Evolutionary conservation across 2,888 invertebrate genomes (phyloP), one percentile per base, ranked within the genome.

Genomic region (Drosophila leonis): DNA sequence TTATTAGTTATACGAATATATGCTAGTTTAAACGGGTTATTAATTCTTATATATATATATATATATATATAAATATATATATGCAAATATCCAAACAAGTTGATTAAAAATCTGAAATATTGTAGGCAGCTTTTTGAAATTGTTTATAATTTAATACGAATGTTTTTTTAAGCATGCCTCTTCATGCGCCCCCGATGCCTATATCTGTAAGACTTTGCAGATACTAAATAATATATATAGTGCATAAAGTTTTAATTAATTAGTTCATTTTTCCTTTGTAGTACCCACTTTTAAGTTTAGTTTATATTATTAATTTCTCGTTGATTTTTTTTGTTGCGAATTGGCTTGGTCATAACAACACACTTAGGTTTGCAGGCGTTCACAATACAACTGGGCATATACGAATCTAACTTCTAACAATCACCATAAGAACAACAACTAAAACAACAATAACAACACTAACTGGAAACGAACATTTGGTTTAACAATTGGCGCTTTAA

Each of bases 311-410:
- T 49, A 24, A 44, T 61, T 69, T 61, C 15, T 39, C 29, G 33
- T 76, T 75, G 67, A 31, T 33, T 57, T 74, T 74, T 74, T 80
- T 33, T 57, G 65, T 81, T 80, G 76, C 76, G 60, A 79, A 71
- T 75, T 78, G 80, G 75, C 73, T 73, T 65, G 35, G 57, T 77
- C 49, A 59, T 37, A 49, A 42, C 33, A 42, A 62, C 75, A 62
- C 75, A 79, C 61, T 60, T 75, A 75, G 63, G 80, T 52, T 67
- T 57, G 59, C 56, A 80, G 71, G 75, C 70, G 54, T 51, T 66
- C 56, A 68, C 57, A 62, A 44, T 41, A 13, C 48, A 52, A 62
- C 44, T 73, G 62, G 75, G 63, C 48, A 46, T 15, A 59, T 24
- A 76, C 70, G 60, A 63, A 37, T 49, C 37, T 57, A 44, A 57